Evolutionary conservation across 2,113 vertebrate species (phyloP), one percentile per base, ranked within the genome.

Genomic region (Pogonocichla stellata): DNA sequence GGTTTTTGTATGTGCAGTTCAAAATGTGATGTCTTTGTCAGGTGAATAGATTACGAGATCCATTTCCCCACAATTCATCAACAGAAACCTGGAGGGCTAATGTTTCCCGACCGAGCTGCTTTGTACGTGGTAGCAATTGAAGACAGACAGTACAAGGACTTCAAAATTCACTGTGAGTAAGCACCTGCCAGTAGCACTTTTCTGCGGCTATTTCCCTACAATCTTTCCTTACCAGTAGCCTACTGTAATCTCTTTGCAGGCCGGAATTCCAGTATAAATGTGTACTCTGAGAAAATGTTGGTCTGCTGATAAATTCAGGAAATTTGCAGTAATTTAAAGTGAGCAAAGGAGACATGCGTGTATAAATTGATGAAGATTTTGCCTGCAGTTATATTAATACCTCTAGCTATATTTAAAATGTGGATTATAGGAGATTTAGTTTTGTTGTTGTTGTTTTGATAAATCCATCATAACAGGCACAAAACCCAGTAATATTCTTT

Each of bases 101-200:
- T 99, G 99, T 99, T 99, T 97, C 99, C 99, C 95, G 99, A 99
- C 98, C 98, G 99, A 80, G 99, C 99, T 91, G 98, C 99, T 89
- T 98, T 99, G 95, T 99, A 99, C 91, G 98, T 99, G 97, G 98
- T 99, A 97, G 99, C 99, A 95, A 99, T 99, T 61, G 99, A 99
- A 97, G 99, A 99, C 97, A 98, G 99, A 93, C 99, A 99, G 91
- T 99, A 99, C 97, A 99, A 99, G 98, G 99, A 99, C 98, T 99
- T 99, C 98, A 99, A 99, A 98, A 99, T 99, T 91, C 99, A 99
- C 95, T 99, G 99, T 99, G 93, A 99, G 99, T 98, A 90, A 50
- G 57, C 0, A 2, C 70, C 8, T 50, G 40, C 36, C 10, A 66
- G 22, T 42, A 66, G 66, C 14, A 10, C 20, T 66, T 81, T 77